A percentile compares a stretch with the other conserved stretches of the same genome.
These are phyloP conservation scores for Lepidurus couesii DNA, from an alignment of 1,140 invertebrate genomes.

Conservation along the genomic window DNA sequence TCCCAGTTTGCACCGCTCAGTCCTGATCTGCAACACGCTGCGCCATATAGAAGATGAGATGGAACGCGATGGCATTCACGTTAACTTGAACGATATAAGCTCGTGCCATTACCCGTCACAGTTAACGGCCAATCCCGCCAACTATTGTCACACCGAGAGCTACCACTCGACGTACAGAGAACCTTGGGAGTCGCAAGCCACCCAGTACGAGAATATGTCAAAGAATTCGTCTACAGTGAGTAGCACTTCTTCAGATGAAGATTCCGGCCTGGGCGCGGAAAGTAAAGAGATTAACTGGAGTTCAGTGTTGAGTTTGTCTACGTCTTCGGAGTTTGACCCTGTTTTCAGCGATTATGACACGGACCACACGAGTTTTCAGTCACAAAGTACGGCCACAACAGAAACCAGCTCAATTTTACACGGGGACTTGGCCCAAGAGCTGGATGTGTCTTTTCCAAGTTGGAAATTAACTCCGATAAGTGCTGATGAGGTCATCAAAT, in stretches of 20 bases:
- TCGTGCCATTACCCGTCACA: neutral
- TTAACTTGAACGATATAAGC: neutral
- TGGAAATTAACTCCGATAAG: conserved; percentile 59
- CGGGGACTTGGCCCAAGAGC: conserved; percentile 39
- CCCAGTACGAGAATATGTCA: conserved; percentile 39
- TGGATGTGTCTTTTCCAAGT: conserved; percentile 55
- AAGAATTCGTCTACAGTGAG: neutral
- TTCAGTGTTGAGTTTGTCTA: conserved; percentile 76
- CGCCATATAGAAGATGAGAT: conserved; percentile 85
- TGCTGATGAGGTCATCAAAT: conserved; percentile 60
- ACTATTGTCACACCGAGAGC: conserved; percentile 41
- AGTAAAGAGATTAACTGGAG: conserved; percentile 79
- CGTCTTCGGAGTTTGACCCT: conserved; percentile 73
- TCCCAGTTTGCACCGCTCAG: conserved; percentile 81
- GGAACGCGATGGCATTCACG: conserved; percentile 61
- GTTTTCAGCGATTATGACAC: conserved; percentile 24
- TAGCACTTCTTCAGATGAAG: conserved; percentile 51
- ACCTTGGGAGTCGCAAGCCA: conserved; percentile 38
- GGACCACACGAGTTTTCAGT: conserved; percentile 40
- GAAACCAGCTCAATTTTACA: conserved; percentile 25
- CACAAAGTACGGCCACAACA: neutral
- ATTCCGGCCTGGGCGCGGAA: conserved; percentile 68
- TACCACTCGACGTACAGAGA: neutral
- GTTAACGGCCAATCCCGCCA: conserved; percentile 36
- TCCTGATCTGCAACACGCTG: conserved; percentile 89